Base-by-base conservation (phyloP, 1,140 invertebrate genomes). In the Asbolus verrucosus region DNA sequence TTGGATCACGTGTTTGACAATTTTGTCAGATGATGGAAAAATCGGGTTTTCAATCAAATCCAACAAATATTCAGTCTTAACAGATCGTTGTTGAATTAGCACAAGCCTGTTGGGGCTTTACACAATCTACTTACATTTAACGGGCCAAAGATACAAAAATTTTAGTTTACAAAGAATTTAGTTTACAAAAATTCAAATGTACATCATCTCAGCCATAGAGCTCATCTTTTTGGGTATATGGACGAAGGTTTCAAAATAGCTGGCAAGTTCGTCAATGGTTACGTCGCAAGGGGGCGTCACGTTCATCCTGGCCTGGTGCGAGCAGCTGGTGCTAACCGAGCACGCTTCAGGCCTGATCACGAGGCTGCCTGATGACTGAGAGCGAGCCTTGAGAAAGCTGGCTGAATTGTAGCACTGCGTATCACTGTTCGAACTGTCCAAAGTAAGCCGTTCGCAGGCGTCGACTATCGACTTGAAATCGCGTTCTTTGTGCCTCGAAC, bases 211-310 rank as follows among this genome's bases (percentile, higher is more conserved):
- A 61, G 95, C 95, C 94, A 96, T 96, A 50, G 91, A 90, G 24
- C 94, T 96, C 95, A 96, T 97, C 81, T 97, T 96, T 83, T 94
- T 95, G 71, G 95, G 95, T 85, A 97, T 95, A 87, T 96, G 92
- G 65, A 96, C 92, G 80, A 93, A 90, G 73, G 93, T 92, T 82
- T 97, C 94, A 81, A 96, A 94, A 82, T 97, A 97, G 79, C 92
- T 93, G 54, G 94, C 94, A 73, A 97, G 84, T 84, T 96, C 94
- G 78, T 95, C 92, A 74, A 96, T 95, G 36, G 92, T 95, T 33
- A 94, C 89, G 82, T 92, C 90, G 81, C 89, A 89, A 9, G 87
- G 87, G 36, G 88, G 87, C 62, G 87, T 83, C 81, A 84, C 84
- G 75, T 83, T 79, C 46, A 79, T 79, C 14, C 80, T 67, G n/a